These are phyloP conservation scores for Ranitomeya imitator DNA, from an alignment of 2,113 vertebrate genomes.

Conservation along the genomic window DNA sequence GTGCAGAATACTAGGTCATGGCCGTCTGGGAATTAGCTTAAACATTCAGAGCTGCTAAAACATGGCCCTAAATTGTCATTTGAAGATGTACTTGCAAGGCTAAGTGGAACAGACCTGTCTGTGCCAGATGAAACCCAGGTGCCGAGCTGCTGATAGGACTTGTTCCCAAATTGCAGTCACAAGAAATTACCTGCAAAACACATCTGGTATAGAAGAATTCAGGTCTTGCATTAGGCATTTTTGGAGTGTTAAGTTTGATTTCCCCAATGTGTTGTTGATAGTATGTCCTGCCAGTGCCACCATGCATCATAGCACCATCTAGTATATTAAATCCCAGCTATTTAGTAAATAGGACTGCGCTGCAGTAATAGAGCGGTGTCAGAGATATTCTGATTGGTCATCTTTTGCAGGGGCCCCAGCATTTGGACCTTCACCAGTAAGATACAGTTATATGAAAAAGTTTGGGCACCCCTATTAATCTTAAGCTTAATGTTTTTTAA, in stretches of 20 bases:
- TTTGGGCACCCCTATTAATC: no score
- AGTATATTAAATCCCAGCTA: no score
- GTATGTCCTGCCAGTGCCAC: no score
- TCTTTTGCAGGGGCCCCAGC: no score
- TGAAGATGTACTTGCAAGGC: no score
- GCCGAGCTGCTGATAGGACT: not conserved
- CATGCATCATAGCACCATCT: no score
- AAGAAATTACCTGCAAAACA: not conserved
- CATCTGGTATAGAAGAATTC: not conserved
- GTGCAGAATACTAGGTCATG: not conserved
- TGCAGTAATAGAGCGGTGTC: no score
- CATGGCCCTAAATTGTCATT: not conserved
- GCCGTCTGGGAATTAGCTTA: not conserved
- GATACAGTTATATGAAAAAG: no score
- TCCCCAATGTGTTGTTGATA: not conserved
- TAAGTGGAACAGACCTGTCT: not conserved
- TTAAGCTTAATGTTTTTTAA: no score
- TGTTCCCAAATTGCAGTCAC: not conserved
- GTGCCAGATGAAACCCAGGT: slow-evolving; percentile 9
- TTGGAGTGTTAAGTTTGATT: not conserved
- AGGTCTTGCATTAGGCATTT: not conserved
- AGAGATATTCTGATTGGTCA: no score
- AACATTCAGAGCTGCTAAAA: not conserved
- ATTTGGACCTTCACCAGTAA: no score
- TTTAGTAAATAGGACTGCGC: no score